Conservation (phyloP, 2,888 invertebrate genomes). For the Drosophila nigricruria region DNA sequence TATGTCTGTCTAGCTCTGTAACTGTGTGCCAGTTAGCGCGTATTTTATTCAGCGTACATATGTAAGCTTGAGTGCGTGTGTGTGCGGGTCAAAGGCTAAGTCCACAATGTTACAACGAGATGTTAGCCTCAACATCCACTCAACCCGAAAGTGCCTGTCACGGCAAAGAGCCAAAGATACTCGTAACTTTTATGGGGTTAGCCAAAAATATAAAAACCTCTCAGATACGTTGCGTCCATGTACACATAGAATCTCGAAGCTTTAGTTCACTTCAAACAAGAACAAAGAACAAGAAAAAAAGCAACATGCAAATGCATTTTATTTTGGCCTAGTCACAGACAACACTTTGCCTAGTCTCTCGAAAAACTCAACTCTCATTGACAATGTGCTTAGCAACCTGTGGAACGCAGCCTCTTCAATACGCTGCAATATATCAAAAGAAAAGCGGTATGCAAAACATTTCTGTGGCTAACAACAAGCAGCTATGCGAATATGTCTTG, state of each 20-base stretch:
- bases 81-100: constrained; percentile 69
- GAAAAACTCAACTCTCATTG: constrained; percentile 27
- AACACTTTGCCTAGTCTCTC: constrained; percentile 14
- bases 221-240: constrained; percentile 11
- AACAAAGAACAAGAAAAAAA: not conserved
- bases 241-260: constrained; percentile 2
- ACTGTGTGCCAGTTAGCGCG: constrained; percentile 31
- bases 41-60: constrained; percentile 32
- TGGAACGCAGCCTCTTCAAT: constrained; percentile 82
- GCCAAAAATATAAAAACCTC: constrained; percentile 53
- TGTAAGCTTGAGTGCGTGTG: constrained; percentile 28
- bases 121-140: constrained; percentile 59
- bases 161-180: constrained; percentile 32
- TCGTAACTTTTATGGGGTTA: constrained; percentile 46
- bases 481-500: constrained; percentile 48
- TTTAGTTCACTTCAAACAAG: not conserved
- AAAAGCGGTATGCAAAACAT: constrained; percentile 79
- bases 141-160: constrained; percentile 55
- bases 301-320: constrained; percentile 32
- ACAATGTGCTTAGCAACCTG: constrained; percentile 74
- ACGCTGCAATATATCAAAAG: constrained; percentile 82
- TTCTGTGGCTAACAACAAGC: constrained; percentile 58
- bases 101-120: constrained; percentile 66
- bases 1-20: constrained; percentile 13
- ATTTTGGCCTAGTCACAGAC: constrained; percentile 7